A percentile compares a stretch with the other conserved stretches of the same genome.
phyloP scores from a whole-genome alignment of 2,113 vertebrate species.

The Melospiza georgiana region DNA sequence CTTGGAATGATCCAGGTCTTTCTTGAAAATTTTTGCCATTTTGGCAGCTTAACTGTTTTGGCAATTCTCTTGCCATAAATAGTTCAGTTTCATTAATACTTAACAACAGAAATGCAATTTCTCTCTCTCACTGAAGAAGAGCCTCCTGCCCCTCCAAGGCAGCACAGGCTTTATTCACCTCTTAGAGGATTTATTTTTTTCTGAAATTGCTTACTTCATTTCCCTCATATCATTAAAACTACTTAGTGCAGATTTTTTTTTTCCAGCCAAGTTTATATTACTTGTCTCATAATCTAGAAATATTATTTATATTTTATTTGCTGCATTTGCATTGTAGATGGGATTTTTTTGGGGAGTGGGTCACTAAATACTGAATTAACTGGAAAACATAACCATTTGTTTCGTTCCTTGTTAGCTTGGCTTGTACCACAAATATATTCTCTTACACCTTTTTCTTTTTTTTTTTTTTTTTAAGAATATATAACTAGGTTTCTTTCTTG shows the following conservation, averaged over 20 bases:
- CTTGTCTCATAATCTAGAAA: background rate
- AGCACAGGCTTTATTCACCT: background rate
- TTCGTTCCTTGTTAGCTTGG: background rate
- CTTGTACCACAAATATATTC: background rate
- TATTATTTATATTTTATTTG: background rate
- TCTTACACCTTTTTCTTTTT: background rate
- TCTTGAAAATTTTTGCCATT: background rate
- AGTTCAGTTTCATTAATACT: conserved; percentile 18
- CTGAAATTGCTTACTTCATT: background rate
- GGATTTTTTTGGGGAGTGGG: background rate
- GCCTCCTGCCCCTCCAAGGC: background rate
- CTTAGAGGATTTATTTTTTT: background rate
- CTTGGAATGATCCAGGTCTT: background rate
- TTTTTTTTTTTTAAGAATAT: background rate
- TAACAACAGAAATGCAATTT: conserved; percentile 45
- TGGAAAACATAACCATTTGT: background rate
- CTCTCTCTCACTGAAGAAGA: background rate
- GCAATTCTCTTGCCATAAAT: conserved; percentile 50
- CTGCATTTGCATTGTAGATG: background rate
- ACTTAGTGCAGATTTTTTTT: background rate
- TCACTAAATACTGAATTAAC: background rate
- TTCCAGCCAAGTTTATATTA: background rate
- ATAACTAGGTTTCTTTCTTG: background rate
- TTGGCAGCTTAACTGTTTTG: background rate
- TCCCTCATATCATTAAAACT: background rate